Conservation (phyloP, 2,113 vertebrate species). For the Ailuropoda melanoleuca region DNA sequence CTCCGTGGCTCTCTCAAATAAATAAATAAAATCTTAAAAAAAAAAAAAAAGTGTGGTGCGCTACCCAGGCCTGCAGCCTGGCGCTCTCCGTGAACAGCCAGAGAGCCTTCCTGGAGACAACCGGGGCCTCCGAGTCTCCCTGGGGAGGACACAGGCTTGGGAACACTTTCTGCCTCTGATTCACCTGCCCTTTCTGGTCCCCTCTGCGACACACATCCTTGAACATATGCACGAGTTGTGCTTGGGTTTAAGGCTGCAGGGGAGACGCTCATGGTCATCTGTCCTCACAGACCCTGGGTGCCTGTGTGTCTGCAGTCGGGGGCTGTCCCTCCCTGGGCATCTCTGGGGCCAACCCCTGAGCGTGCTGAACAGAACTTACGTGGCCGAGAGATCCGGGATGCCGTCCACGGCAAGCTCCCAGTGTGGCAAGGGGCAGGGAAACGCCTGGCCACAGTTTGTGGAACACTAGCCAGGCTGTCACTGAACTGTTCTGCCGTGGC, state of each 20-base stretch:
- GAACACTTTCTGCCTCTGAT: neutral
- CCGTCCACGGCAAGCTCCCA: neutral
- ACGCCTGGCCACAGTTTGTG: neutral
- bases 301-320: neutral
- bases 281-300: no score
- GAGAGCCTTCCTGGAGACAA: neutral
- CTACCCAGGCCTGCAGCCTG: fast-evolving
- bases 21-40: no score
- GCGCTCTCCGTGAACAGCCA: neutral
- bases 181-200: neutral
- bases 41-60: neutral
- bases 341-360: neutral
- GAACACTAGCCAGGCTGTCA: neutral
- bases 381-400: no score
- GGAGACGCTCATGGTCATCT: neutral
- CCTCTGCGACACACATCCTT: neutral
- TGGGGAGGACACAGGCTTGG: no score
- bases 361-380: neutral
- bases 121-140: neutral
- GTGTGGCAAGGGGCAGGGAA: neutral
- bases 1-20: no score
- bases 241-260: neutral
- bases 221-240: neutral
- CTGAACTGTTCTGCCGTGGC: neutral
- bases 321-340: neutral